A percentile compares a stretch with the other conserved stretches of the same genome.
These are phyloP conservation scores for Cirrhinus molitorella DNA, from an alignment of 2,797 vertebrate genomes.

Conservation along the genomic window DNA sequence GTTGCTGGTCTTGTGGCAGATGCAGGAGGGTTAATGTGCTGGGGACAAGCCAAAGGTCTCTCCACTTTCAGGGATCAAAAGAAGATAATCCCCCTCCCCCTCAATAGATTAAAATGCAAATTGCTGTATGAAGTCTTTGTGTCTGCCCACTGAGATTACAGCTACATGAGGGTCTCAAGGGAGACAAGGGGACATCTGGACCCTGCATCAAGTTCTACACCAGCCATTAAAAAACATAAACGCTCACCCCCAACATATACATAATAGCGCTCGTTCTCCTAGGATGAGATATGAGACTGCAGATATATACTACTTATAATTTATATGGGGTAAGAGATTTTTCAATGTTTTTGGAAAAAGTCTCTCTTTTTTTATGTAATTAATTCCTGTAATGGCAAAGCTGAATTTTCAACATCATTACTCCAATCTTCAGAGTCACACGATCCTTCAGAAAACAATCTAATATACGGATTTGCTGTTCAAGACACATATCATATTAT, in stretches of 20 bases:
- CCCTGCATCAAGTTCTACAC: slow-evolving; percentile 38
- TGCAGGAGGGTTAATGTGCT: slow-evolving; percentile 30
- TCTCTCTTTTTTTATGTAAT: too few species aligned
- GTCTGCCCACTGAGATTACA: slow-evolving; percentile 53
- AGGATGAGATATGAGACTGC: slow-evolving; percentile 3
- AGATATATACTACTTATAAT: too few species aligned
- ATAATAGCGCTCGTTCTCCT: slow-evolving; percentile 26
- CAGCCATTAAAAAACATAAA: slow-evolving; percentile 30
- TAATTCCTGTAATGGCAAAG: too few species aligned
- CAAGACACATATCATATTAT: too few species aligned
- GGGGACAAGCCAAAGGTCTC: slow-evolving; percentile 38
- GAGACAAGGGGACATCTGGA: slow-evolving; percentile 61
- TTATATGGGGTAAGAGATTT: too few species aligned
- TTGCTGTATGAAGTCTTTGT: slow-evolving; percentile 55
- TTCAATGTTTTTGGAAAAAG: too few species aligned
- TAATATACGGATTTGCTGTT: not conserved
- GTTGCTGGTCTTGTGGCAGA: slow-evolving; percentile 27
- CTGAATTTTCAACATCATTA: too few species aligned
- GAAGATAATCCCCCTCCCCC: slow-evolving; percentile 12
- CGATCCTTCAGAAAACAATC: not conserved
- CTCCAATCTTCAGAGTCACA: too few species aligned
- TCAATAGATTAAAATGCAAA: slow-evolving; percentile 63
- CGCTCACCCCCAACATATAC: not conserved
- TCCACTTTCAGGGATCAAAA: slow-evolving; percentile 45
- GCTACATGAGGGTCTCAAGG: slow-evolving; percentile 48